Evolutionary conservation across 2,888 invertebrate species (phyloP).

Genomic region (Carterocephalus palaemon): DNA sequence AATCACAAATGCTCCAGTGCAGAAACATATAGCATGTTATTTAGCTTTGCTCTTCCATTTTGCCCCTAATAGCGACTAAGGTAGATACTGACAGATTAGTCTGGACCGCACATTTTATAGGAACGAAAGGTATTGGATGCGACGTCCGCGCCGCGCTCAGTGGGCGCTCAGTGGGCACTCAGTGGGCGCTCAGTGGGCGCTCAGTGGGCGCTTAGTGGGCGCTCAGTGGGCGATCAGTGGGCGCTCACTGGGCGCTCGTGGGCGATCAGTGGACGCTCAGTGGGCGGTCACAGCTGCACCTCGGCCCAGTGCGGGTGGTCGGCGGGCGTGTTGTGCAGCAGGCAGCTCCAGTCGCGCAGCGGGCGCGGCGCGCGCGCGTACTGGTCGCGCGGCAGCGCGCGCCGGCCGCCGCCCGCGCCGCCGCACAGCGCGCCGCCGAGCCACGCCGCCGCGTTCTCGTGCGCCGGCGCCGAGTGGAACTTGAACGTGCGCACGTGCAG

Average conservation of each 20-base stretch:
- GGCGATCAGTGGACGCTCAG: slow-evolving; percentile 7
- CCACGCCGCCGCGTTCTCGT: slow-evolving; percentile 91
- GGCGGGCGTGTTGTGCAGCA: slow-evolving; percentile 78
- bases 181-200: too few species aligned
- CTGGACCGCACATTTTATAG: too few species aligned
- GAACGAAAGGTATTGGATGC: too few species aligned
- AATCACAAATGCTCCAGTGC: too few species aligned
- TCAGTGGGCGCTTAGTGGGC: too few species aligned
- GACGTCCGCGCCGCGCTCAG: too few species aligned
- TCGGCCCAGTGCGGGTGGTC: slow-evolving; percentile 44
- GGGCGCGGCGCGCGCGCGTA: slow-evolving; percentile 82
- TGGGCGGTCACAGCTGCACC: slow-evolving; percentile 20
- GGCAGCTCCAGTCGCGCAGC: slow-evolving; percentile 90
- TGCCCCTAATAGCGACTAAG: too few species aligned
- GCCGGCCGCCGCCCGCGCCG: slow-evolving; percentile 80
- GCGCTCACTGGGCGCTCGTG: slow-evolving; percentile 5
- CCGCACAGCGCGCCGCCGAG: slow-evolving; percentile 83
- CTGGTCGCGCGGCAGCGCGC: slow-evolving; percentile 84
- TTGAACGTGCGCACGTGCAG: slow-evolving; percentile 73
- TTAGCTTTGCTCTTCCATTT: too few species aligned
- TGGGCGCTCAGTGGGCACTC: too few species aligned
- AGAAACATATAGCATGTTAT: too few species aligned
- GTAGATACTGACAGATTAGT: too few species aligned
- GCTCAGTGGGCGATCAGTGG: slow-evolving; percentile 2
- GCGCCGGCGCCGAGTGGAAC: slow-evolving; percentile 88